Evolutionary conservation across 2,888 invertebrate species (phyloP).

Genomic region (Isotomurus palustris): DNA sequence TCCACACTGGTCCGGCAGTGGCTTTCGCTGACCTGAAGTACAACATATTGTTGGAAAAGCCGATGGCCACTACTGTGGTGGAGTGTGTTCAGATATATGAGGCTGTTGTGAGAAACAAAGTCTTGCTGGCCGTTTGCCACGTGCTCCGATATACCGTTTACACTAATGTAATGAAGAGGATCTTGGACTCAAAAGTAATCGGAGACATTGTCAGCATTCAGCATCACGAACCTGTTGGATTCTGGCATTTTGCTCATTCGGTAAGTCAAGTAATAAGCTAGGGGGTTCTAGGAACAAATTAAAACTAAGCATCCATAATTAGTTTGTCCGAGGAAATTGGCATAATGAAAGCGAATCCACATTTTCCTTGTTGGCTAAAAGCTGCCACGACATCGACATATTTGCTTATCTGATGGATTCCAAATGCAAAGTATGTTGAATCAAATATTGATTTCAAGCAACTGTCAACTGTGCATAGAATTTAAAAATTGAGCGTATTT

Average conservation of each 20-base stretch:
- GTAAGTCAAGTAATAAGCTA: constrained; percentile 29
- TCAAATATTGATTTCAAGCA: no score
- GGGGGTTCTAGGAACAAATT: no score
- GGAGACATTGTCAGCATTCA: constrained; percentile 53
- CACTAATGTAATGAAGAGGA: constrained; percentile 49
- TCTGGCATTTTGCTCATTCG: constrained; percentile 53
- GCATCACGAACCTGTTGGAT: constrained; percentile 52
- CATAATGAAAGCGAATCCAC: constrained; percentile 49
- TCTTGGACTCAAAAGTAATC: constrained; percentile 49
- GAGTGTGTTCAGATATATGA: constrained; percentile 51
- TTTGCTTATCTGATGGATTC: constrained; percentile 50
- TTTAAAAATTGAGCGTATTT: background rate
- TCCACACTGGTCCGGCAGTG: constrained; percentile 35
- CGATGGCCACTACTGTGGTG: constrained; percentile 52
- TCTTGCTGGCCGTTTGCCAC: constrained; percentile 52
- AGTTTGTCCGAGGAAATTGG: constrained; percentile 51
- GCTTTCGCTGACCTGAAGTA: constrained; percentile 43
- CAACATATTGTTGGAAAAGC: constrained; percentile 53
- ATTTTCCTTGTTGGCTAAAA: constrained; percentile 51
- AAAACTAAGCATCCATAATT: constrained; percentile 1
- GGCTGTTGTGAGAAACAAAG: constrained; percentile 48
- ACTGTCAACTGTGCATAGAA: no score
- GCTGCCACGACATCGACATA: constrained; percentile 53
- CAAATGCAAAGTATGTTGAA: constrained; percentile 31
- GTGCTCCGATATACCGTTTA: constrained; percentile 51